phyloP scores from a whole-genome alignment of 2,888 invertebrate species.

The Agonopterix subpropinquella region DNA sequence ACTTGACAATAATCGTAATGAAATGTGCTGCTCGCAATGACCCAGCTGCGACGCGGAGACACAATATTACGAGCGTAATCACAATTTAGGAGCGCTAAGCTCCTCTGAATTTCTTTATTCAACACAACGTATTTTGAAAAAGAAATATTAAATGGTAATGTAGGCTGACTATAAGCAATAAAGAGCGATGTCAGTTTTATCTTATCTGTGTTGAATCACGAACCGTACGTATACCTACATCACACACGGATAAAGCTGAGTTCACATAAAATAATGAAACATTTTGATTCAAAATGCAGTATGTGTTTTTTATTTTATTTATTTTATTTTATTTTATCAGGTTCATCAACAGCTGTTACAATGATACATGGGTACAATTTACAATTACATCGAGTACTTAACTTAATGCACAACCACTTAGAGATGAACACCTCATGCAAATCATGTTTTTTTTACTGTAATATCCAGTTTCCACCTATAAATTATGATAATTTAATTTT shows the following conservation, averaged over 20 bases:
- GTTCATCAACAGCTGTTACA: too few species aligned
- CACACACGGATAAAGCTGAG: not conserved
- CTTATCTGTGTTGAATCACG: constrained; percentile 23
- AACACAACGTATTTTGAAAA: constrained; percentile 22
- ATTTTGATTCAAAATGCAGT: too few species aligned
- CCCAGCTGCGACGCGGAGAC: constrained; percentile 39
- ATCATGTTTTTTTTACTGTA: too few species aligned
- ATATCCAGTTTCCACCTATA: too few species aligned
- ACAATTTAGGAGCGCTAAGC: constrained; percentile 35
- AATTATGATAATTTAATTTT: too few species aligned
- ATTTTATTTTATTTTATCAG: too few species aligned
- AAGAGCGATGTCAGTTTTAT: constrained; percentile 27
- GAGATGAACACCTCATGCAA: too few species aligned
- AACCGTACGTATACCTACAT: constrained; percentile 18
- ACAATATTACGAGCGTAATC: constrained; percentile 47
- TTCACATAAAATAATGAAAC: not conserved
- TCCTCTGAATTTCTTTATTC: constrained; percentile 34
- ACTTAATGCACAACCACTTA: too few species aligned
- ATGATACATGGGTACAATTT: too few species aligned
- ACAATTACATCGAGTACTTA: too few species aligned
- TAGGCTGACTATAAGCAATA: constrained; percentile 24
- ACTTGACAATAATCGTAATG: constrained; percentile 57
- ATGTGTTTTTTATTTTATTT: too few species aligned
- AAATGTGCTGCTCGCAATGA: constrained; percentile 43
- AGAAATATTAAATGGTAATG: constrained; percentile 25